Base-by-base conservation (phyloP, 1,140 invertebrate species). In the Scylla paramamosain region DNA sequence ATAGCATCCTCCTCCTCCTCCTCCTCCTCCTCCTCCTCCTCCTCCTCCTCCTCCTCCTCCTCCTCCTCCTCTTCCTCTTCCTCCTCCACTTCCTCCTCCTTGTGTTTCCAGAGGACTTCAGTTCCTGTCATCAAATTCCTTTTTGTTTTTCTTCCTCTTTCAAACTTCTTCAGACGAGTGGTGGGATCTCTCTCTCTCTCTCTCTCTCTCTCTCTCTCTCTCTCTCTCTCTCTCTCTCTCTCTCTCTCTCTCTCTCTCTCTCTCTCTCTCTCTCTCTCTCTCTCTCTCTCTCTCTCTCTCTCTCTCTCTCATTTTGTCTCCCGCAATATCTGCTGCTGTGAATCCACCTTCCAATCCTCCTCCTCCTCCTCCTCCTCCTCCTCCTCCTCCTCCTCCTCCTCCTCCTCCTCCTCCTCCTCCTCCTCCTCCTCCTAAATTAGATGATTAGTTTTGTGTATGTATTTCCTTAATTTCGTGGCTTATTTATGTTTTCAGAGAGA, bases 191-290 rank as follows among this genome's bases (percentile, higher is more conserved):
- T 86, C 84, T 86, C 84, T 86, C 84, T 86, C 84, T 86, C 84
- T 86, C 84, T 86, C 84, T 86, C 84, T 86, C 84, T 86, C 84
- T 86, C 84, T 86, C 84, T 86, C 84, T 86, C 84, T 86, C 84
- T 86, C 32, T 86, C 84, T 86, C 84, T 86, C 84, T 86, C 84
- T 86, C 52, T 59, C 52, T 59, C 52, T 59, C 52, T 59, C 45
- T 90, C 88, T 90, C 45, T 39, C 45, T 39, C 31, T 90, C 88
- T 90, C 88, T 90, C 88, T 90, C 88, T 90, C 88, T 90, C 45
- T 90, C 88, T 48, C 45, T 90, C 88, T 90, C 45, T 48, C 45
- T 90, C 88, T 90, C 45, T 48, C 88, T 90, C 45, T 48, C 45
- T 90, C 88, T 90, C 45, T 48, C 45, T 90, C 88, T 90, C 45